Evolutionary conservation across 2,113 vertebrate genomes (phyloP).

Genomic region (Phrynocephalus versicolor): DNA sequence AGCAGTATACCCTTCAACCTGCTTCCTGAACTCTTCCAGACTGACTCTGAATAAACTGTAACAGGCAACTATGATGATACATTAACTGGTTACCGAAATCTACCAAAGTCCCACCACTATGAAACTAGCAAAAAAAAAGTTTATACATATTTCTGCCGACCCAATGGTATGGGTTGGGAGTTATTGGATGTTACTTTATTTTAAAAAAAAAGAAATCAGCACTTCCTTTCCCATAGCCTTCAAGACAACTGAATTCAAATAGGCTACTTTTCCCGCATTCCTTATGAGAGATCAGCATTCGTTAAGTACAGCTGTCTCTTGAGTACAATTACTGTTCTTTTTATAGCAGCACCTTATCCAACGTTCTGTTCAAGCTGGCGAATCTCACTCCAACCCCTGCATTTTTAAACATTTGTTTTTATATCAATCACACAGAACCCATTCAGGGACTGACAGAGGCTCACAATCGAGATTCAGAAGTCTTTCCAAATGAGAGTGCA

Average conservation of each 20-base stretch:
- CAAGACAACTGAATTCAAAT: slow-evolving; percentile 49
- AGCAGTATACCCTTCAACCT: slow-evolving; percentile 49
- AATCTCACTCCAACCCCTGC: slow-evolving; percentile 59
- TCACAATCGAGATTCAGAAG: slow-evolving; percentile 57
- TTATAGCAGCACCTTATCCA: slow-evolving; percentile 65
- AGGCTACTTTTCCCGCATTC: slow-evolving; percentile 36
- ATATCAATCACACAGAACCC: slow-evolving; percentile 36
- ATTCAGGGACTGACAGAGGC: slow-evolving; percentile 43
- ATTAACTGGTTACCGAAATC: slow-evolving; percentile 62
- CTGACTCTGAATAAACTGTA: slow-evolving; percentile 46
- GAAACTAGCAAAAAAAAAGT: slow-evolving; percentile 59
- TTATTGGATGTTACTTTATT: slow-evolving; percentile 1
- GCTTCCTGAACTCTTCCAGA: slow-evolving; percentile 42
- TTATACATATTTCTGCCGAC: slow-evolving; percentile 54
- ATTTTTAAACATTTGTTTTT: slow-evolving; percentile 46
- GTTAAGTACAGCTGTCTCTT: slow-evolving; percentile 63
- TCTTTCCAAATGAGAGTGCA: slow-evolving; percentile 11
- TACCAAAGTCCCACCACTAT: slow-evolving; percentile 49
- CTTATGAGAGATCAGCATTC: slow-evolving; percentile 58
- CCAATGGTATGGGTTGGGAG: slow-evolving; percentile 31
- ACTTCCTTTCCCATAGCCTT: slow-evolving; percentile 36
- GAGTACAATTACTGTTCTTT: slow-evolving; percentile 62
- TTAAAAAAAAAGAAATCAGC: too few species aligned
- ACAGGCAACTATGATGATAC: slow-evolving; percentile 40
- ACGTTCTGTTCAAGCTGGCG: slow-evolving; percentile 43